Evolutionary conservation across 2,888 invertebrate species (phyloP).

Genomic region (Polyploca ridens): DNA sequence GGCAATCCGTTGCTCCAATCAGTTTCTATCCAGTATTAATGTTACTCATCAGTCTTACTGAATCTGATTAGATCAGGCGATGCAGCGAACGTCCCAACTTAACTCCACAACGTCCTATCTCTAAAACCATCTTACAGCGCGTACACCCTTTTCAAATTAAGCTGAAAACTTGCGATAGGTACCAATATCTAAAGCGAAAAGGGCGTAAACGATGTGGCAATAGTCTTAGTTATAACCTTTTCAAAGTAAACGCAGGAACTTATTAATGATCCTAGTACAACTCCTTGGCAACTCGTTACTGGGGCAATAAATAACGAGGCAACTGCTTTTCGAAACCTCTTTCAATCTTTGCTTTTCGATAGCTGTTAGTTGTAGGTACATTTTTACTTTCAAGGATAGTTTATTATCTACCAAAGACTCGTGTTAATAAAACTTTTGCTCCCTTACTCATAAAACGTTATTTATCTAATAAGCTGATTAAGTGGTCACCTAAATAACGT

Average conservation of each 20-base stretch:
- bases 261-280: slow-evolving; percentile 71
- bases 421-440: neutral
- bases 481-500: too few relatives aligned
- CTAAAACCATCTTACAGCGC: slow-evolving; percentile 24
- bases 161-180: slow-evolving; percentile 25
- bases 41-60: slow-evolving; percentile 63
- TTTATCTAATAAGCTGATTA: too few relatives aligned
- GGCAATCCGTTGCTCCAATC: slow-evolving; percentile 64
- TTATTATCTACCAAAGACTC: slow-evolving; percentile 9
- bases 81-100: slow-evolving; percentile 39
- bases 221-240: slow-evolving; percentile 50
- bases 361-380: slow-evolving; percentile 34
- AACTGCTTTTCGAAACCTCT: slow-evolving; percentile 52
- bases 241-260: slow-evolving; percentile 47
- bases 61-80: slow-evolving; percentile 66
- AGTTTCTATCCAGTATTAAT: slow-evolving; percentile 64
- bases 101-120: slow-evolving; percentile 39
- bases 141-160: slow-evolving; percentile 48
- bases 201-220: slow-evolving; percentile 35
- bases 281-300: slow-evolving; percentile 68
- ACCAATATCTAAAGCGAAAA: slow-evolving; percentile 38
- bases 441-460: too few relatives aligned
- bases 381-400: slow-evolving; percentile 9
- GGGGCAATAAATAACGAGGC: slow-evolving; percentile 66
- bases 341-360: slow-evolving; percentile 55